Base-by-base conservation (phyloP, 2,113 vertebrate genomes). In the Condylura cristata region DNA sequence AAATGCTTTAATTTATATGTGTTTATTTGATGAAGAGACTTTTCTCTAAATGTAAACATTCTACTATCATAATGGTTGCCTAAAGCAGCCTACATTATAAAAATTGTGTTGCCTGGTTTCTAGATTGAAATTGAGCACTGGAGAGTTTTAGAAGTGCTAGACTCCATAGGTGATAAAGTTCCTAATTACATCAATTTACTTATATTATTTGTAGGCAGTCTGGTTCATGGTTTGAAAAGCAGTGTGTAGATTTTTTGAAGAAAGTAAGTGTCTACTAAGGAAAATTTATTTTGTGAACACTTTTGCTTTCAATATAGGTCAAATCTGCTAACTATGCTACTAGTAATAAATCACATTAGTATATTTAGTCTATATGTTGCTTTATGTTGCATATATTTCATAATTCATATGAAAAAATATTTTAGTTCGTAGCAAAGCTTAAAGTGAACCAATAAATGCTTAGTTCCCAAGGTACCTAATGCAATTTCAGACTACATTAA, bases 321-420 rank as follows among this genome's bases (percentile, higher is more conserved):
- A 89, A 61, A 51, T 68, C 46, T 94, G 18, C 41, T 32, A 48
- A 80, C 37, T 75, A 41, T 56, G 41, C 20, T 91, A 60, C 48
- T 78, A 30, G 48, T 66, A 94, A 78, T 82, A 91, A 88, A 51
- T 82, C 48, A 88, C 6, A 82, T 61, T 85, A 66, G 24, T 37
- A 5, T 75, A 13, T 46, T n/a, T 70, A 61, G 28, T 68, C 32
- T 75, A 75, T 68, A 85, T 71, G 75, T 41, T 92, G 20, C 18
- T 93, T 86, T 95, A 24, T 51, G 24, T 56, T 95, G 79, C 37
- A 76, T 60, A 90, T 24, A 80, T 96, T 92, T 88, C 7, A 53
- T 90, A 87, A 79, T 70, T 81, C 13, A 70, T 37, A 1, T 84
- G 17, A 39, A n/a, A 79, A 48, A 24, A 20, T n/a, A 16, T 72